Base-by-base conservation (phyloP, 2,113 vertebrate species). In the Callospermophilus lateralis region DNA sequence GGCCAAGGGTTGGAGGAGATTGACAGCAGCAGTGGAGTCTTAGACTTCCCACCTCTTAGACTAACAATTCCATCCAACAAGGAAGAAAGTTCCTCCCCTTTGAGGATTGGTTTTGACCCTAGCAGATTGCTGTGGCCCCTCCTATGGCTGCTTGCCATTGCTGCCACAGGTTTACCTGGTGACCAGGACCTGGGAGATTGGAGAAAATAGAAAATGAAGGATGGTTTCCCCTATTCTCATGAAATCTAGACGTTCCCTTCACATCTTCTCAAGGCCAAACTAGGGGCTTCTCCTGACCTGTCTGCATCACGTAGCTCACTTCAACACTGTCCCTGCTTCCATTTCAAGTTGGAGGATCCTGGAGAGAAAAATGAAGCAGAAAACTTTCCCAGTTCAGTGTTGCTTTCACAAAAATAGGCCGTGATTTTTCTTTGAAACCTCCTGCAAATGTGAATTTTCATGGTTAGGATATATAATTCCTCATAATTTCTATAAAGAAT, bases 381-480 rank as follows among this genome's bases (percentile, higher is more conserved):
- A 32, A n/a, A 84, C 19, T 77, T 16, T 45, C 32, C 26, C 37
- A 26, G 30, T 6, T 51, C 13, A 45, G 8, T 39, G 30, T 20
- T 42, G 22, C 34, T 67, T 85, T 67, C 67, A 45, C 67, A 97
- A 65, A 96, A 92, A 39, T 42, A 70, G 85, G 53, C 39, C 32
- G 55, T 58, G 26, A 20, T 77, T 92, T 58, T 90, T 65, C 79
- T 72, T 80, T 42, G 42, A 90, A 34, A 67, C 8, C 70, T 22
- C 48, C 34, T 42, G 15, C 51, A 88, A n/a, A 79, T 34, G 13
- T 86, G 79, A 77, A 13, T 83, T 94, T 93, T 95, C 4, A 63
- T 89, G 63, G 55, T 88, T 48, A 48, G 32, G 84, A 30, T 61
- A 30, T 89, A 26, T n/a, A 87, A 95, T 51, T 87, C 63, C 51